Conservation (phyloP, 1,140 invertebrate genomes). For the Calosoma granatense region DNA sequence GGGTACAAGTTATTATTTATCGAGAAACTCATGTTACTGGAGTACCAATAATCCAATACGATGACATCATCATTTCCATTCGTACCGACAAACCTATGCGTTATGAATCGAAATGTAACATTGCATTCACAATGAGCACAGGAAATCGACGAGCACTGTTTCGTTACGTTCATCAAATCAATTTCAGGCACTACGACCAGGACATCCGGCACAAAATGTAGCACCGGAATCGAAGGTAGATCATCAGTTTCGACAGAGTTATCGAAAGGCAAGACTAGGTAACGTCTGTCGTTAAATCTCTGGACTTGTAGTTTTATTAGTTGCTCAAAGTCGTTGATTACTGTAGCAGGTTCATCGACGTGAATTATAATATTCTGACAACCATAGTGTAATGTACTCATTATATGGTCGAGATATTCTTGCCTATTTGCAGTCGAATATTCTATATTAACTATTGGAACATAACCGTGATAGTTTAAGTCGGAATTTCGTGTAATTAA, state of each 20-base stretch:
- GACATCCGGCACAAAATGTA: background rate
- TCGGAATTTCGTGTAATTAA: background rate
- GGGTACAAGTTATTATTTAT: slow-evolving; percentile 20
- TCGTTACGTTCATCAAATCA: background rate
- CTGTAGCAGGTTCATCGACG: background rate
- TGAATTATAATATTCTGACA: background rate
- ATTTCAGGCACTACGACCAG: slow-evolving; percentile 1
- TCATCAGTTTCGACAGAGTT: background rate
- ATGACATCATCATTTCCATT: background rate
- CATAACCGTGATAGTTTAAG: background rate
- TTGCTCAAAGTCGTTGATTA: background rate
- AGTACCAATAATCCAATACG: slow-evolving; percentile 4
- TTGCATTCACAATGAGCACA: slow-evolving; percentile 23
- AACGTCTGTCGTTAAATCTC: background rate
- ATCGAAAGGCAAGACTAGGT: background rate
- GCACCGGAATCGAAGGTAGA: background rate
- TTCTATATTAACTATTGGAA: background rate
- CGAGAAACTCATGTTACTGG: slow-evolving; percentile 1
- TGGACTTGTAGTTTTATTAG: background rate
- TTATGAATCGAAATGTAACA: slow-evolving; percentile 9
- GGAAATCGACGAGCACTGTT: slow-evolving; percentile 35
- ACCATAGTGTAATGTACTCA: background rate
- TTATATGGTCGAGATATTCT: background rate
- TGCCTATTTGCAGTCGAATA: background rate
- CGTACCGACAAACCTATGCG: slow-evolving; percentile 13